These are phyloP conservation scores for Tyria jacobaeae DNA, from an alignment of 2,888 invertebrate genomes.

Conservation along the genomic window DNA sequence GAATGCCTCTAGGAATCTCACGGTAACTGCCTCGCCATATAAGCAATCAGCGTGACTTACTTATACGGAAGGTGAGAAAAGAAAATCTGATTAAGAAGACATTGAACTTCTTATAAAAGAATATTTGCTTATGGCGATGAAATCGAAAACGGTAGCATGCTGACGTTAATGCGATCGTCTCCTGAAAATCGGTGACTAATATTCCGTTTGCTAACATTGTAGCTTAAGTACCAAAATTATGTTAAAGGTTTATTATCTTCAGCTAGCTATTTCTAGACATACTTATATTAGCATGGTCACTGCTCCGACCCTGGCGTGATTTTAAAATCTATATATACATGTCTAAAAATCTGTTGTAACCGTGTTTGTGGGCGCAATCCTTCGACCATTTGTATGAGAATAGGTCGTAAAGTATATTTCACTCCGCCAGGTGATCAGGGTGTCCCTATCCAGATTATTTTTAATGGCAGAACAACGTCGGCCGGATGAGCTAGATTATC, in stretches of 20 bases:
- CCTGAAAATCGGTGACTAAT: slow-evolving; percentile 9
- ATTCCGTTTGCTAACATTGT: slow-evolving; percentile 1
- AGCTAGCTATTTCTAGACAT: not conserved
- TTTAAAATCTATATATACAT: too few species aligned
- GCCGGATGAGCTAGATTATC: not conserved
- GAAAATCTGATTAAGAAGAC: slow-evolving; percentile 39
- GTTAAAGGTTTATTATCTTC: not conserved
- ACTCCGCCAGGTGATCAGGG: too few species aligned
- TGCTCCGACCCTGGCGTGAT: not conserved
- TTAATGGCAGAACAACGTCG: too few species aligned
- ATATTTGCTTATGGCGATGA: slow-evolving; percentile 26
- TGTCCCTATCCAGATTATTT: too few species aligned
- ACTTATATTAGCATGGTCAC: not conserved
- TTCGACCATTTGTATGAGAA: too few species aligned
- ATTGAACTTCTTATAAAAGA: slow-evolving; percentile 36
- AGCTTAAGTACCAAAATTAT: not conserved
- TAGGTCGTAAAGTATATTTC: too few species aligned
- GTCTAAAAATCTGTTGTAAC: too few species aligned
- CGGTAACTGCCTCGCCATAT: slow-evolving; percentile 27
- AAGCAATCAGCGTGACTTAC: slow-evolving; percentile 25
- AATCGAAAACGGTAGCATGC: slow-evolving; percentile 12
- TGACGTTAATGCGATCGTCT: not conserved
- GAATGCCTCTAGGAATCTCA: slow-evolving; percentile 25
- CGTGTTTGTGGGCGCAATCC: too few species aligned
- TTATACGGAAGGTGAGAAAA: slow-evolving; percentile 30